These are phyloP conservation scores for Julus scanicus DNA, from an alignment of 2,888 invertebrate species.

Conservation along the genomic window DNA sequence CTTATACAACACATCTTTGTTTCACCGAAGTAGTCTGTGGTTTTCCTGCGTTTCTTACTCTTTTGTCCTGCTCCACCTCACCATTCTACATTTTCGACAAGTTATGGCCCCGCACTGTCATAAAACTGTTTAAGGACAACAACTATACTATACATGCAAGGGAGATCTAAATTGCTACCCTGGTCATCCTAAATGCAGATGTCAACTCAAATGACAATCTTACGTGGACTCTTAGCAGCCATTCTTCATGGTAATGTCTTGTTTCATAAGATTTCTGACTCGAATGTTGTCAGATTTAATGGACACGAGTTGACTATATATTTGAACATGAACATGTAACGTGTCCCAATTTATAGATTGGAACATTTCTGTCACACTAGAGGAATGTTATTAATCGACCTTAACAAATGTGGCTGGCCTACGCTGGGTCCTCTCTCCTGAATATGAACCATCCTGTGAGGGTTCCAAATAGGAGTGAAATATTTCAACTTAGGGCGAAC, in stretches of 20 bases:
- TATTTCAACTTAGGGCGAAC: no score
- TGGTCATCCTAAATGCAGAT: background rate
- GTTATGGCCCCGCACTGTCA: background rate
- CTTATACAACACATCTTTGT: no score
- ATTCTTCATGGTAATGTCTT: background rate
- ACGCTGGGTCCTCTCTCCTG: no score
- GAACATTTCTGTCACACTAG: background rate
- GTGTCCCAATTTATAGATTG: no score
- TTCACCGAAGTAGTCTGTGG: no score
- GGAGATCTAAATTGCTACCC: background rate
- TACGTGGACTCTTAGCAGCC: background rate
- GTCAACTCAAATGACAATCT: background rate
- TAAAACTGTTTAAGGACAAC: background rate
- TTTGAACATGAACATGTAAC: background rate
- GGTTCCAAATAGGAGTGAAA: no score
- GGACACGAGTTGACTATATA: background rate
- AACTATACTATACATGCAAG: background rate
- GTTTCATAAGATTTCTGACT: background rate
- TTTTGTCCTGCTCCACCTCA: constrained; percentile 15
- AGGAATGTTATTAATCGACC: no score
- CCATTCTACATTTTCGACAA: background rate
- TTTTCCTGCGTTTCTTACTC: background rate
- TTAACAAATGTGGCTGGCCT: no score
- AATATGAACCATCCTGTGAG: no score
- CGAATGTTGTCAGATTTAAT: background rate